phyloP scores from a whole-genome alignment of 2,888 invertebrate species.

The Torymus texanus region DNA sequence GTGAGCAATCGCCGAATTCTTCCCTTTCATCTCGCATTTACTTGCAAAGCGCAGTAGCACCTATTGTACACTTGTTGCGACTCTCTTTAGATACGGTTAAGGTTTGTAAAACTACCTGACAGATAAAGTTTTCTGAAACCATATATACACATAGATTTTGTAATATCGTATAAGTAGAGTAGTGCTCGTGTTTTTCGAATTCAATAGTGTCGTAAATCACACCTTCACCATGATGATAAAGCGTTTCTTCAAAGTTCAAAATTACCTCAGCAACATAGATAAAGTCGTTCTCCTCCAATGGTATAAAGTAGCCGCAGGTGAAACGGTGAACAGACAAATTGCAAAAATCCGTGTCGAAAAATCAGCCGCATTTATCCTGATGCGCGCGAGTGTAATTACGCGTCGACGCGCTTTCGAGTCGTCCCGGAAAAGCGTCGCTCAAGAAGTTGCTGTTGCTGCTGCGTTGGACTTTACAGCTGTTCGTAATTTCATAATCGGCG shows the following conservation, averaged over 20 bases:
- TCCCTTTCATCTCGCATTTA: conserved; percentile 67
- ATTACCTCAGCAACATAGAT: no score
- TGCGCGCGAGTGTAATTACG: conserved; percentile 6
- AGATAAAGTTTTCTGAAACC: no score
- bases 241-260: no score
- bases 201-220: no score
- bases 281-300: no score
- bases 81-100: background rate
- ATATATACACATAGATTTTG: no score
- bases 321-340: conserved; percentile 25
- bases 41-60: background rate
- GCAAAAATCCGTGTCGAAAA: conserved; percentile 56
- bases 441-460: conserved; percentile 8
- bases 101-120: no score
- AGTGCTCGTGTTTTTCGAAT: no score
- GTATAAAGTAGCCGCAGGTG: no score
- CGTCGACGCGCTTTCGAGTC: conserved; percentile 40
- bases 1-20: conserved; percentile 69
- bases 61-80: background rate
- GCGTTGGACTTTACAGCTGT: conserved; percentile 22
- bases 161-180: no score
- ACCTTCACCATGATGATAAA: no score
- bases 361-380: conserved; percentile 40
- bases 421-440: conserved; percentile 36
- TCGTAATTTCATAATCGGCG: conserved; percentile 44